Conservation (phyloP, 2,888 invertebrate genomes). For the Myathropa florea region DNA sequence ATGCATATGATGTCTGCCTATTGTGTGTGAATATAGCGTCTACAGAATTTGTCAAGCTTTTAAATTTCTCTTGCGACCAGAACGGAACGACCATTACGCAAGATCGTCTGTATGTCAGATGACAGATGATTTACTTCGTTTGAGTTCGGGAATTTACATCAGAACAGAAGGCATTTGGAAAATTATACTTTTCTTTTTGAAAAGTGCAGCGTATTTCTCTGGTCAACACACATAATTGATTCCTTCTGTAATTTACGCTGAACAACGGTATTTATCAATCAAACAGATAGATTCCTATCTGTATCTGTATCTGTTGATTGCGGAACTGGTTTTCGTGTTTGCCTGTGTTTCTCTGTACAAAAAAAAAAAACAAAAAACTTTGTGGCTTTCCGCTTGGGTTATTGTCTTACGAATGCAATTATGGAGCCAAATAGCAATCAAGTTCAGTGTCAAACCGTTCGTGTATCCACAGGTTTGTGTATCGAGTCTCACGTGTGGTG, state of each 20-base stretch:
- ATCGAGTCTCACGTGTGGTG: not conserved
- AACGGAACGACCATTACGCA: conserved; percentile 39
- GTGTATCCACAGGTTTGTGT: not conserved
- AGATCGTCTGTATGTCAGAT: conserved; percentile 15
- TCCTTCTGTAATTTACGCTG: not conserved
- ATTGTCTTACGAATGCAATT: conserved; percentile 41
- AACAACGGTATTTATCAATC: not conserved
- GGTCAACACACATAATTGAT: not conserved
- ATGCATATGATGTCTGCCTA: not conserved
- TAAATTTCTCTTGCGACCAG: conserved; percentile 42
- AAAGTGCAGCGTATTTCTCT: not conserved
- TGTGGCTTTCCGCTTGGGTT: conserved; percentile 47
- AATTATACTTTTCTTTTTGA: not conserved
- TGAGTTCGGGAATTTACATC: not conserved
- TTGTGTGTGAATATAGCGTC: not conserved
- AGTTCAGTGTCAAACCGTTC: conserved; percentile 41
- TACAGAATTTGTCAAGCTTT: conserved; percentile 30
- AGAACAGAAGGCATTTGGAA: not conserved
- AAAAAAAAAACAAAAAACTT: conserved; percentile 17
- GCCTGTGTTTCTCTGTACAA: not conserved
- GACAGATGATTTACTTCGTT: conserved; percentile 7
- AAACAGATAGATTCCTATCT: not conserved
- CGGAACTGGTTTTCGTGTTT: conserved; percentile 2
- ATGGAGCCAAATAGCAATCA: conserved; percentile 25
- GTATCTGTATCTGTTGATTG: conserved; percentile 8